Evolutionary conservation across 2,888 invertebrate species (phyloP), one percentile per base, ranked within the genome.

Genomic region (Phortica magna): DNA sequence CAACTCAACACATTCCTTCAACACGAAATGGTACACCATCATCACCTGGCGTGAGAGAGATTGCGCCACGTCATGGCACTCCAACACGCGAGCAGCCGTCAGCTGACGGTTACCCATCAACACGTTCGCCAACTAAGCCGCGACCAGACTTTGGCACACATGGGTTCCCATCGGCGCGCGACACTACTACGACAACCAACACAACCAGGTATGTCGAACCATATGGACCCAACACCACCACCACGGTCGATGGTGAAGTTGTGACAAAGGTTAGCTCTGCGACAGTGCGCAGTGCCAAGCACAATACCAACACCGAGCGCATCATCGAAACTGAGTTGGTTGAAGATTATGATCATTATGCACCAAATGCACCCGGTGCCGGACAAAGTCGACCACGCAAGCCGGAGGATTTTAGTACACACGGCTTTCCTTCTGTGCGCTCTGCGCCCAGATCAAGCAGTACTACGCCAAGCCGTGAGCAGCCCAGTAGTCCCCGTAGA

Each of bases 161-260:
- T 5, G 89, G 89, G 0, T 89, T 86, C 72, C 89, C 89, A 1
- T 88, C 88, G 12, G 84, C 81, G n/a, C 85, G 88, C 65, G 61
- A 53, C 31, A 19, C 31, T 12, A 74, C n/a, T 31, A 7, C 68
- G 64, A 61, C 76, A 12, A 42, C 10, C 55, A 73, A 65, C 59
- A 82, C 67, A 42, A 76, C 70, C 39, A 76, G 72, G 42, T 76
- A 78, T 59, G 79, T 76, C 17, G 76, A 72, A n/a, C 78, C 81
- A 65, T 31, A 31, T 31, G 31, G 3, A 81, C 71, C 12, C 77
- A 70, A 17, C 53, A 68, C 31, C 39, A 74, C 43, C n/a, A 71
- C 9, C 71, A 76, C 6, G 22, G 22, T 70, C 6, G 77, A 81
- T 5, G 65, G 82, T 75, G 83, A 80, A n/a, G 81, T 82, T 22